phyloP scores from a whole-genome alignment of 2,888 invertebrate species.

The Platycheirus rosarum region DNA sequence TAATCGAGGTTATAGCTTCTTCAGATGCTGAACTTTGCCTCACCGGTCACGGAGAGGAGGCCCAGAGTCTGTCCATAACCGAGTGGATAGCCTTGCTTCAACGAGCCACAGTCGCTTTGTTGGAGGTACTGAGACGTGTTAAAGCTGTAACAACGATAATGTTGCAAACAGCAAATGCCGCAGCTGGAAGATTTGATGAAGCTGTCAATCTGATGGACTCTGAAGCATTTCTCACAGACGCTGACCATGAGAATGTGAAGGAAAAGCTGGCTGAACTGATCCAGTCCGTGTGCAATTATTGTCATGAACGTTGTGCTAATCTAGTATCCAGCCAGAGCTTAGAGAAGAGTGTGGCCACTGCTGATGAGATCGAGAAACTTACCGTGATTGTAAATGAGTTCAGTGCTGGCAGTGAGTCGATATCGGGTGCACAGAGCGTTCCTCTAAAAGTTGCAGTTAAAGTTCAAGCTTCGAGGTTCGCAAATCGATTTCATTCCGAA shows the following conservation, averaged over 20 bases:
- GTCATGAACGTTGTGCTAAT: constrained; percentile 95
- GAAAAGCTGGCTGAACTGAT: constrained; percentile 90
- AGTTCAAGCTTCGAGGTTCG: constrained; percentile 94
- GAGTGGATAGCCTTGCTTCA: constrained; percentile 88
- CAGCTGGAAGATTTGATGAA: constrained; percentile 84
- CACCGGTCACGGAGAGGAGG: constrained; percentile 83
- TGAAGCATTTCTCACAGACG: constrained; percentile 88
- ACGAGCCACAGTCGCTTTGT: constrained; percentile 86
- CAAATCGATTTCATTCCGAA: constrained; percentile 94
- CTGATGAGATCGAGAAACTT: constrained; percentile 89
- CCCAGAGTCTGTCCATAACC: constrained; percentile 85
- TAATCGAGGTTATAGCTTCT: constrained; percentile 89
- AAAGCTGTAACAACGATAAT: constrained; percentile 90
- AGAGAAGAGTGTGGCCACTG: constrained; percentile 88
- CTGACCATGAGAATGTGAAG: constrained; percentile 88
- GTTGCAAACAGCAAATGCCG: constrained; percentile 88
- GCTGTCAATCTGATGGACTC: constrained; percentile 85
- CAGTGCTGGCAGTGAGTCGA: constrained; percentile 88
- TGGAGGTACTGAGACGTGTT: constrained; percentile 89
- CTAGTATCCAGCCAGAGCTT: constrained; percentile 91
- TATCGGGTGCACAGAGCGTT: constrained; percentile 90
- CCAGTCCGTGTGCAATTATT: constrained; percentile 93
- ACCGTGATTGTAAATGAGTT: constrained; percentile 91
- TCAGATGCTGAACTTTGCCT: constrained; percentile 84
- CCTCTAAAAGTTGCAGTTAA: constrained; percentile 92